A percentile compares a stretch with the other conserved stretches of the same genome.
Conservation (phyloP, 2,888 invertebrate genomes). For the Torymus aiolomorphi region DNA sequence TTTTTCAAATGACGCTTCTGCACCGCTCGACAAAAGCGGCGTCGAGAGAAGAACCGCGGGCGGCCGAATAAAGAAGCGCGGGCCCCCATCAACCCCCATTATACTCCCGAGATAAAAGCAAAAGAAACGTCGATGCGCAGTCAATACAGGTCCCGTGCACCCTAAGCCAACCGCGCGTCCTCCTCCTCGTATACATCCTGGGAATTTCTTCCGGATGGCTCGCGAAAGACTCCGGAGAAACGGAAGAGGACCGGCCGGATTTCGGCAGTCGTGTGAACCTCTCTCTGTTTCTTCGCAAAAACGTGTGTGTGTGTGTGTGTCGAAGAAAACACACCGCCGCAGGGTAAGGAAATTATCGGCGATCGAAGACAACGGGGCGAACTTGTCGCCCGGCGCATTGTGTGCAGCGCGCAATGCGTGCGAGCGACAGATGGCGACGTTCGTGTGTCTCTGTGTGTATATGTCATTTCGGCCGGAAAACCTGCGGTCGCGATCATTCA, state of each 20-base stretch:
- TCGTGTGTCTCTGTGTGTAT: conserved; percentile 16
- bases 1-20: too few species aligned
- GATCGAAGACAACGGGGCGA: conserved; percentile 14
- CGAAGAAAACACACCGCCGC: neutral
- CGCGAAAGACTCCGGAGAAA: neutral
- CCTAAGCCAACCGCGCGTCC: neutral
- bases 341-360: conserved; percentile 18
- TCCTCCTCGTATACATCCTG: neutral
- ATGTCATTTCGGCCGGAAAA: conserved; percentile 43
- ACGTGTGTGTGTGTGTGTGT: neutral
- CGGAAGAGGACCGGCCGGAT: conserved; percentile 29
- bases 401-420: neutral
- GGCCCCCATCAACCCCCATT: too few species aligned
- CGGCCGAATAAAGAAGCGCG: neutral
- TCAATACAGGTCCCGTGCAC: too few species aligned
- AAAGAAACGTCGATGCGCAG: neutral
- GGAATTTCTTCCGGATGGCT: conserved; percentile 41
- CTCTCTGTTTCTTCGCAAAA: too few species aligned
- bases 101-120: neutral
- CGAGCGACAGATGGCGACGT: conserved; percentile 45
- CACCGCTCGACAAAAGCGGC: too few species aligned
- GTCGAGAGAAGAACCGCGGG: too few species aligned
- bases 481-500: conserved; percentile 45
- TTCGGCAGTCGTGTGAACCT: conserved; percentile 8
- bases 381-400: conserved; percentile 45